Percentiles rank a stretch among this genome's conserved stretches.
These are phyloP conservation scores for Dione juno DNA, from an alignment of 2,888 invertebrate genomes.

Conservation along the genomic window DNA sequence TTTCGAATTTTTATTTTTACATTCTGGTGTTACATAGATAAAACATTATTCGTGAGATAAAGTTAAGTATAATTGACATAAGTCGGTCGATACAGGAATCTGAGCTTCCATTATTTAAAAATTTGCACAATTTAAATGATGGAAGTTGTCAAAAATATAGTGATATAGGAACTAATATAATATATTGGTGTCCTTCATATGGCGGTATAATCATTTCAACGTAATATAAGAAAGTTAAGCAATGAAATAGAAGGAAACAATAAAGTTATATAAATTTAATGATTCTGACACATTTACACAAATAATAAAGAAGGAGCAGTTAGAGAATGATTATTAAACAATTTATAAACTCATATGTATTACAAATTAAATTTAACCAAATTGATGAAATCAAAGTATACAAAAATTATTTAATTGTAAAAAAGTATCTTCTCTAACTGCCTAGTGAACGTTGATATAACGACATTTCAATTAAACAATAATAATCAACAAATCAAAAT, in stretches of 20 bases:
- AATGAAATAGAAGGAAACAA: conserved; percentile 23
- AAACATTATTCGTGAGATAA: conserved; percentile 11
- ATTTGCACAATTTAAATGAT: background rate
- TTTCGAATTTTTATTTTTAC: background rate
- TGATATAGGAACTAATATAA: conserved; percentile 13
- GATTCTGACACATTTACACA: conserved; percentile 22
- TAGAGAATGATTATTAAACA: conserved; percentile 9
- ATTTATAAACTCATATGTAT: conserved; percentile 4
- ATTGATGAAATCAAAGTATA: background rate
- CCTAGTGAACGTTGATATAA: background rate
- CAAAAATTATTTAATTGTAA: background rate
- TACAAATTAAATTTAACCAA: background rate
- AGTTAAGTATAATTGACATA: conserved; percentile 20
- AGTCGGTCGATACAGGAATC: background rate
- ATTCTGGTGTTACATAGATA: conserved; percentile 2
- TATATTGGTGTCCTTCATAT: background rate
- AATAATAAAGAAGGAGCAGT: conserved; percentile 10
- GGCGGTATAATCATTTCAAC: background rate
- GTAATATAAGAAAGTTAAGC: background rate
- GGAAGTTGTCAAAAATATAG: conserved; percentile 1
- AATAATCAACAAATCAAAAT: conserved; percentile 11
- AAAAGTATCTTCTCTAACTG: background rate
- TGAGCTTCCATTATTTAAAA: conserved; percentile 21
- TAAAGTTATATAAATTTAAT: conserved; percentile 26
- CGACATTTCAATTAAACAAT: conserved; percentile 8